Conservation (phyloP, 1,140 invertebrate genomes). For the Hetaerina americana region DNA sequence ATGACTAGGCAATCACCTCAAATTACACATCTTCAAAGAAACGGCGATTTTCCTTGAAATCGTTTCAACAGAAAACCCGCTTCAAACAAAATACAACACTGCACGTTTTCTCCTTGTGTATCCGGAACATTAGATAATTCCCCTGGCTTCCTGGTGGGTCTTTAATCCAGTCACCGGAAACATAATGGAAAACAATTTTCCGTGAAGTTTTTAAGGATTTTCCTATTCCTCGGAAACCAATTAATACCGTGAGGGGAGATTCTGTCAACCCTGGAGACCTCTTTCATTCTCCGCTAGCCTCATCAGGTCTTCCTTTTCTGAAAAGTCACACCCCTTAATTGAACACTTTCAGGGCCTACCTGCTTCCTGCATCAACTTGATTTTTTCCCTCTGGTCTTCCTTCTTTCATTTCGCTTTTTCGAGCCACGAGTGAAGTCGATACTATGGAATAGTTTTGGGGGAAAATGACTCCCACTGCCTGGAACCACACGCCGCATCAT, state of each 20-base stretch:
- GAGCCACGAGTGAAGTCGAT: not conserved
- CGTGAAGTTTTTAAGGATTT: not conserved
- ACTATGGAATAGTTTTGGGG: not conserved
- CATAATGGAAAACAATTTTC: not conserved
- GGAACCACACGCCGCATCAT: not conserved
- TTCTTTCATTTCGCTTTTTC: no score
- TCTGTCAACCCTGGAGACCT: not conserved
- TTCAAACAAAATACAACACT: no score
- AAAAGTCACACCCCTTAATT: not conserved
- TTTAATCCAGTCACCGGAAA: not conserved
- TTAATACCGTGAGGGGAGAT: not conserved
- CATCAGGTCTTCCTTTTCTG: not conserved
- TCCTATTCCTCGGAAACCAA: not conserved
- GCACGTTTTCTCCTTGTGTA: no score
- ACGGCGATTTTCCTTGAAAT: no score
- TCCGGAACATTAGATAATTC: no score
- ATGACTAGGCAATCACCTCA: no score
- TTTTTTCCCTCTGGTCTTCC: not conserved
- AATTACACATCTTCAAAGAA: no score
- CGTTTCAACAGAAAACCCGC: no score
- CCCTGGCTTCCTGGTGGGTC: no score
- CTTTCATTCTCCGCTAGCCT: not conserved
- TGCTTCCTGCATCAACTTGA: not conserved
- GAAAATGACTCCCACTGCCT: not conserved
- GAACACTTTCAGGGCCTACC: not conserved